Evolutionary conservation across 92 coral and sea anemone genomes (phyloP).

Genomic region (Pocillopora grandis): DNA sequence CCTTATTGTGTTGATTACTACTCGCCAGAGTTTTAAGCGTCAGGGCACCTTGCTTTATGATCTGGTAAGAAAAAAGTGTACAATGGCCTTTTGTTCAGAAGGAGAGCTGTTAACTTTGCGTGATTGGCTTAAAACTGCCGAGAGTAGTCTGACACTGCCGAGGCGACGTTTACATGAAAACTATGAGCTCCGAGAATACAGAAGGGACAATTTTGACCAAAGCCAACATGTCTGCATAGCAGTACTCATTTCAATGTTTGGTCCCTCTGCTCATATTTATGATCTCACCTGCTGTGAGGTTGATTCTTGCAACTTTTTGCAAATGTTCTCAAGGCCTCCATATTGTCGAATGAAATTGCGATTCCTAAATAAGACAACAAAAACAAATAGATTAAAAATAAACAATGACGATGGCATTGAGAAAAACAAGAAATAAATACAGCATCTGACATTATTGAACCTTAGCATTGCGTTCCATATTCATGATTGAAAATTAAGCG

Average conservation of each 20-base stretch:
- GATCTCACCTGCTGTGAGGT: constrained; percentile 72
- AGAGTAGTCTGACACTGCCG: no score
- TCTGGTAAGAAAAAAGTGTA: constrained; percentile 13
- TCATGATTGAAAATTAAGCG: background rate
- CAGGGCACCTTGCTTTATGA: constrained; percentile 30
- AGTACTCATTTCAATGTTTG: no score
- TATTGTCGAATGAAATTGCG: constrained; percentile 82
- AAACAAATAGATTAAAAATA: background rate
- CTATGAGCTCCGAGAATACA: background rate
- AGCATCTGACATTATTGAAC: no score
- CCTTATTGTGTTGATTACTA: constrained; percentile 80
- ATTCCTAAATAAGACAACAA: constrained; percentile 49
- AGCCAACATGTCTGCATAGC: no score
- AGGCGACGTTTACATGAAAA: background rate
- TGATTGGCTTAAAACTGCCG: no score
- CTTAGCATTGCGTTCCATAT: background rate
- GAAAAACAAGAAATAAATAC: no score
- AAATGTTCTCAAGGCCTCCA: constrained; percentile 85
- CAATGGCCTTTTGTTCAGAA: background rate
- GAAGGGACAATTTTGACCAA: no score
- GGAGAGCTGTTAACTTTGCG: no score
- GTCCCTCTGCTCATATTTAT: no score
- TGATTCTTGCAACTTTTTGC: constrained; percentile 57
- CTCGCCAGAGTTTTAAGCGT: constrained; percentile 82
- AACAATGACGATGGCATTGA: background rate